Evolutionary conservation across 2,888 invertebrate genomes (phyloP).

Genomic region (Hydriomena furcata): DNA sequence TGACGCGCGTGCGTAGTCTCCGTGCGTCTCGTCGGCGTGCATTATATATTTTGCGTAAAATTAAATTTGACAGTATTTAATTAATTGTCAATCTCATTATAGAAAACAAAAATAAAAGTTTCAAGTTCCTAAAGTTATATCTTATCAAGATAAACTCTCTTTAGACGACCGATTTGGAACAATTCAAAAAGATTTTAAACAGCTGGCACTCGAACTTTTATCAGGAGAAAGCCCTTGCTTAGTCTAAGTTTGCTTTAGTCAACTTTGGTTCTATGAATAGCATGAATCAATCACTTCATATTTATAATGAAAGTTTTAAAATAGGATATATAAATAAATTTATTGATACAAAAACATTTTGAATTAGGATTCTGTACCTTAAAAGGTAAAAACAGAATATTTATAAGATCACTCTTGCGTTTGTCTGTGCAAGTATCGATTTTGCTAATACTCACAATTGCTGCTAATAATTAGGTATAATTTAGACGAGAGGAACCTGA

Average conservation of each 20-base stretch:
- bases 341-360: too few species aligned
- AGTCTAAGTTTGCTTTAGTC: conserved; percentile 49
- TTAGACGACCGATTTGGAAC: conserved; percentile 36
- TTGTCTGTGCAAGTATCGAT: too few species aligned
- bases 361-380: too few species aligned
- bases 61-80: conserved; percentile 2
- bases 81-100: conserved; percentile 12
- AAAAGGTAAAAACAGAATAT: too few species aligned
- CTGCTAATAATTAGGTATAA: too few species aligned
- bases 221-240: conserved; percentile 47
- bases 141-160: conserved; percentile 31
- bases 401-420: too few species aligned
- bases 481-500: too few species aligned
- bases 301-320: too few species aligned
- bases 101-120: conserved; percentile 27
- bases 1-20: too few species aligned
- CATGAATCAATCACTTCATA: conserved; percentile 29
- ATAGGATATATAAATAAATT: too few species aligned
- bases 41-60: background rate
- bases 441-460: too few species aligned
- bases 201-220: conserved; percentile 50
- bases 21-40: too few species aligned
- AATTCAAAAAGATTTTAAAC: conserved; percentile 43
- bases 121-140: conserved; percentile 22
- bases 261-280: conserved; percentile 52